Conservation (phyloP, 2,888 invertebrate species). For the Thymelicus sylvestris region DNA sequence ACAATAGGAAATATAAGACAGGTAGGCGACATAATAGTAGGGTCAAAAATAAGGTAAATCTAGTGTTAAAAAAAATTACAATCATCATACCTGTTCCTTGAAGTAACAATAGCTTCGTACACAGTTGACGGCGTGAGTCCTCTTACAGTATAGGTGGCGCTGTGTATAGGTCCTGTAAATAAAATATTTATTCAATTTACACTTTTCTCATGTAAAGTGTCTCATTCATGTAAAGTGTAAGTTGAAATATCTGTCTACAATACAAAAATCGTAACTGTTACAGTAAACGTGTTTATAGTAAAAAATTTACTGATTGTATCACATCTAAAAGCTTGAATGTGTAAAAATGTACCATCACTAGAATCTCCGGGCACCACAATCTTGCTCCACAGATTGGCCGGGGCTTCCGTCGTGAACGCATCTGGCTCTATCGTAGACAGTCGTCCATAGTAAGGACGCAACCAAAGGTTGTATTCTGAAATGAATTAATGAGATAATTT, state of each 20-base stretch:
- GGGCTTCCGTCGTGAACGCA: constrained; percentile 71
- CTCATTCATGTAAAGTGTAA: too few species aligned
- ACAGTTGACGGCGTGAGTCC: constrained; percentile 90
- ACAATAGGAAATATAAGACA: too few species aligned
- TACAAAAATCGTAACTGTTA: too few species aligned
- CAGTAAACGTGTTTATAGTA: too few species aligned
- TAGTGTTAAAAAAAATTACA: too few species aligned
- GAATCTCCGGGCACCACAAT: constrained; percentile 88
- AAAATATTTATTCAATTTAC: too few species aligned
- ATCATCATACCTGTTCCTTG: constrained; percentile 86
- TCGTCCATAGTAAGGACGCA: constrained; percentile 80
- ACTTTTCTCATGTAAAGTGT: too few species aligned
- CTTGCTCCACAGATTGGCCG: constrained; percentile 86
- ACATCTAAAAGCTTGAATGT: too few species aligned
- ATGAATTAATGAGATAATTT: not conserved
- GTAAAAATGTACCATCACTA: constrained; percentile 65
- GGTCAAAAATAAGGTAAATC: too few species aligned
- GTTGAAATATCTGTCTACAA: too few species aligned
- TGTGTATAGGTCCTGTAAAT: constrained; percentile 88
- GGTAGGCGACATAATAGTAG: too few species aligned
- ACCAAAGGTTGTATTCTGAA: constrained; percentile 85
- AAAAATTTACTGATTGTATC: too few species aligned
- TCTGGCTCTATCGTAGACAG: constrained; percentile 66
- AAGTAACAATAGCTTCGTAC: constrained; percentile 91
- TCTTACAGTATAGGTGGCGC: constrained; percentile 89